Evolutionary conservation across 2,797 vertebrate genomes (phyloP).

Genomic region (Rhinoraja longicauda): DNA sequence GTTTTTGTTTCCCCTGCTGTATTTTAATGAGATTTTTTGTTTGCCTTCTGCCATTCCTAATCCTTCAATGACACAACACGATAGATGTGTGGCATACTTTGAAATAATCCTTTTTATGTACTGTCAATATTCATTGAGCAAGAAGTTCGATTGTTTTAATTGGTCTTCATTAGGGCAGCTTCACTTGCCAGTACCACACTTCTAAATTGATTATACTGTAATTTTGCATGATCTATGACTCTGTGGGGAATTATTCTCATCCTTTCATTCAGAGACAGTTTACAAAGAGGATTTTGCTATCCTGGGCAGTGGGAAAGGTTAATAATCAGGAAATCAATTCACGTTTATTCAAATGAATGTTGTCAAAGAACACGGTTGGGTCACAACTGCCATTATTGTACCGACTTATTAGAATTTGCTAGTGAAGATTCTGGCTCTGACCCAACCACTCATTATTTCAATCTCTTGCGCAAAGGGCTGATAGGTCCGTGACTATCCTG

Average conservation of each 20-base stretch:
- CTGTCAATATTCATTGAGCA: not conserved
- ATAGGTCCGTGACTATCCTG: not conserved
- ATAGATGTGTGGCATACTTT: not conserved
- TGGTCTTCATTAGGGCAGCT: not conserved
- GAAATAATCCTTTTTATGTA: not conserved
- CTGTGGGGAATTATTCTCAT: not conserved
- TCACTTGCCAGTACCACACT: not conserved
- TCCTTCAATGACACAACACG: not conserved
- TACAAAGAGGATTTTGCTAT: not conserved
- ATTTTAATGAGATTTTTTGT: not conserved
- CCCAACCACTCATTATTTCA: not conserved
- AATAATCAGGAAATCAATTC: slow-evolving; percentile 20
- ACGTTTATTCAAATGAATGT: not conserved
- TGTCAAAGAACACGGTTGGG: not conserved
- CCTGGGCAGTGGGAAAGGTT: not conserved
- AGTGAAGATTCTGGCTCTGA: not conserved
- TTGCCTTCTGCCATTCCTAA: not conserved
- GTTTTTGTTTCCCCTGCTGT: not conserved
- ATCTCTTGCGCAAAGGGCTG: not conserved
- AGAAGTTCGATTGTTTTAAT: not conserved
- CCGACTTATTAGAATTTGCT: not conserved
- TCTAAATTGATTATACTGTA: slow-evolving; percentile 19
- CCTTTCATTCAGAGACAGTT: not conserved
- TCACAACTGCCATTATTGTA: not conserved
- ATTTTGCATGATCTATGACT: slow-evolving; percentile 5